Base-by-base conservation (phyloP, 2,797 vertebrate species). In the Selene dorsalis region DNA sequence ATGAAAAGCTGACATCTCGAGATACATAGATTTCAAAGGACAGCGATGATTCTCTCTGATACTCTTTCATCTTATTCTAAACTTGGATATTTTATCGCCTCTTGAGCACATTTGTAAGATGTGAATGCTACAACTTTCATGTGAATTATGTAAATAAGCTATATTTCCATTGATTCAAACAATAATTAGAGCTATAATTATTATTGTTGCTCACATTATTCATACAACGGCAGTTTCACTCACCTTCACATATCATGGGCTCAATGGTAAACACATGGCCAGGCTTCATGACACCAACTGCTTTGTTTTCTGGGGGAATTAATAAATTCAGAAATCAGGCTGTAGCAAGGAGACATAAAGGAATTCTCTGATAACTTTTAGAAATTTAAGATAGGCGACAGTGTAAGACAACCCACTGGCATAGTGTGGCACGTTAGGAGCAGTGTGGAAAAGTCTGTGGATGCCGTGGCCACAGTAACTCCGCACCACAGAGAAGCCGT, bases 241-340 rank as follows among this genome's bases (percentile, higher is more conserved):
- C 88, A 99, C 98, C 98, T 97, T 99, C 98, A 92, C 98, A 99
- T 81, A 99, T 99, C 98, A 99, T 99, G 76, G 98, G 98, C 84
- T 99, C 98, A 69, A 99, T 99, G 87, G 98, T 99, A 91, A 99
- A 99, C 61, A 98, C 96, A 2, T 99, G 98, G 47, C 98, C 98
- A 0, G 98, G 97, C 88, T 99, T 99, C 96, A 99, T 99, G 30
- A 99, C 98, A 77, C 98, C 98, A 73, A 99, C 98, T 8, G 98
- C 98, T 94, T 99, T 99, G 89, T 99, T 99, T 96, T 99, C 98
- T 99, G 89, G 16, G 60, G 45, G 32, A 83, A 62, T 20, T 0
- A 86, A 61, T 20, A 14, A 43, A 73, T 2, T 26, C 0, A 67
- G 28, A 69, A 65, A 77, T 68, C n/a, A 73, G 13, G 24, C 12